Evolutionary conservation across 1,140 invertebrate genomes (phyloP), one percentile per base, ranked within the genome.

Genomic region (Tribolium castaneum): DNA sequence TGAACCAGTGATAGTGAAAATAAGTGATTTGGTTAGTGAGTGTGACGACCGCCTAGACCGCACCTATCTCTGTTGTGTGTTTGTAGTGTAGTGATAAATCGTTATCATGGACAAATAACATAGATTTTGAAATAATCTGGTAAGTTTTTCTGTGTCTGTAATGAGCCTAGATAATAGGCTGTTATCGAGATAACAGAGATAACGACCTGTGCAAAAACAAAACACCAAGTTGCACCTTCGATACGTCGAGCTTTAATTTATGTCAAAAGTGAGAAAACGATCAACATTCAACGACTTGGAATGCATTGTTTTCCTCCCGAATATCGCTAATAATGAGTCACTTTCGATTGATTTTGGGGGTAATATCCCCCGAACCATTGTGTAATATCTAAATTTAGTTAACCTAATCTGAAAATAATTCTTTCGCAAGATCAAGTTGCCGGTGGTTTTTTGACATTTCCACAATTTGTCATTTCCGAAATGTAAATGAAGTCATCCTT

Each of bases 41-140:
- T 52, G 71, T 73, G 45, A 54, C 49, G 71, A 72, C 50, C 16
- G 70, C 50, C 52, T 51, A 73, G 76, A 71, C 76, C 76, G 76
- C 76, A 77, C 76, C 76, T 77, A 77, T 70, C 76, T 77, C 19
- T 77, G 62, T 54, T 51, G 66, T 76, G 76, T 77, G 62, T 77
- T 49, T 77, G 52, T 77, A 71, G 66, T 70, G 66, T 77, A 70
- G 75, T 77, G 66, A 52, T 77, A 30, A 71, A 77, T 70, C 66
- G 76, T 77, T 77, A 77, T 77, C 70, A 77, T 77, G 76, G 56
- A 70, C 56, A 66, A 76, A 62, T 76, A 76, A 62, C 75, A 66
- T 39, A 62, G 56, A 62, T 76, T 62, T 66, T 76, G 9, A 71
- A 70, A 54, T 56, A 66, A 70, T 77, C 62, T 70, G 62, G 76